phyloP scores from a whole-genome alignment of 2,888 invertebrate species.

The Scaptomyza parva region DNA sequence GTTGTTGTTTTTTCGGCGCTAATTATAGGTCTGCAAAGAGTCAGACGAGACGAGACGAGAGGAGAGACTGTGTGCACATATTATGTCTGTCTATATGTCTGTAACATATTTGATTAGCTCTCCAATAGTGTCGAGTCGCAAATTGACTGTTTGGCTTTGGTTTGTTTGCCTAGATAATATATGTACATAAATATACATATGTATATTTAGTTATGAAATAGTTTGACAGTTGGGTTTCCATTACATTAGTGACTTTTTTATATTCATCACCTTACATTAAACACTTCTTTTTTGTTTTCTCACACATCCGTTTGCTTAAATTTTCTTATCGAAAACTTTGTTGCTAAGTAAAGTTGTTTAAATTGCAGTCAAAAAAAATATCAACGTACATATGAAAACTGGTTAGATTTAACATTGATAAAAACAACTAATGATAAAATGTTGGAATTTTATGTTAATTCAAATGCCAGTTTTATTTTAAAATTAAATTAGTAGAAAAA shows the following conservation, averaged over 20 bases:
- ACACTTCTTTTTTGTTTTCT: slow-evolving; percentile 3
- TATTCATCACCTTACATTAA: background rate
- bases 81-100: slow-evolving; percentile 27
- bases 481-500: too few relatives aligned
- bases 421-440: background rate
- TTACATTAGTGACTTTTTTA: slow-evolving; percentile 2
- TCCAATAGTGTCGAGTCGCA: slow-evolving; percentile 23
- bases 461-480: background rate
- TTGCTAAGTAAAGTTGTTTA: slow-evolving; percentile 15
- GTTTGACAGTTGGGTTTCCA: slow-evolving; percentile 10
- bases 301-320: slow-evolving; percentile 17
- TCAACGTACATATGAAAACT: slow-evolving; percentile 22
- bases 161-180: slow-evolving; percentile 42
- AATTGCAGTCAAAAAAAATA: slow-evolving; percentile 13
- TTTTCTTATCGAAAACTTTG: slow-evolving; percentile 16
- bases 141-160: slow-evolving; percentile 28
- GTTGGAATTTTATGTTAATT: background rate
- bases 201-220: slow-evolving; percentile 27
- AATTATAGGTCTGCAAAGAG: slow-evolving; percentile 46
- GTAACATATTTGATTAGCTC: slow-evolving; percentile 45
- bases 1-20: slow-evolving; percentile 15
- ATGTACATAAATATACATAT: slow-evolving; percentile 13
- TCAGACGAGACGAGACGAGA: slow-evolving; percentile 40
- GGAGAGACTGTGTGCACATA: slow-evolving; percentile 4
- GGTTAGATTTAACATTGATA: slow-evolving; percentile 11